A percentile compares a stretch with the other conserved stretches of the same genome.
phyloP scores from a whole-genome alignment of 2,888 invertebrate genomes.

The Aphrophora alni region DNA sequence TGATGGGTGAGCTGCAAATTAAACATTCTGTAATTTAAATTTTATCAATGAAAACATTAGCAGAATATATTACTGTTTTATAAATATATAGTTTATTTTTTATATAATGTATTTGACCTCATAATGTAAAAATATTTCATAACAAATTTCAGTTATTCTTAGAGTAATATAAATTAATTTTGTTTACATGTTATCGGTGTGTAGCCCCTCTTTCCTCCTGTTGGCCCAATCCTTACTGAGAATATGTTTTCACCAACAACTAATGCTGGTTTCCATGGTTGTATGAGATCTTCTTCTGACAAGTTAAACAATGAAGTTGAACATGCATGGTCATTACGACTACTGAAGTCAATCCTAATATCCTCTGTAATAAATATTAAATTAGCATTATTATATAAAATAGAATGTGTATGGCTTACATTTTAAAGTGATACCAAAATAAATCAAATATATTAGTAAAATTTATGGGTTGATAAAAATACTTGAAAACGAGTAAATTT shows the following conservation, averaged over 20 bases:
- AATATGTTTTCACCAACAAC: slow-evolving; percentile 70
- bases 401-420: not conserved
- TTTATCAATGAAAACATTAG: too few relatives aligned
- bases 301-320: slow-evolving; percentile 68
- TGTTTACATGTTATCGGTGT: slow-evolving; percentile 73
- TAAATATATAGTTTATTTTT: too few relatives aligned
- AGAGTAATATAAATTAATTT: not conserved
- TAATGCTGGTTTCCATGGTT: slow-evolving; percentile 73
- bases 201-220: slow-evolving; percentile 82
- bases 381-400: not conserved
- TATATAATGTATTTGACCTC: too few relatives aligned
- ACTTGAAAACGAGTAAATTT: too few relatives aligned
- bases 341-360: slow-evolving; percentile 79
- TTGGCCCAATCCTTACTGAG: slow-evolving; percentile 81
- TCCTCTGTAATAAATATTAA: slow-evolving; percentile 59
- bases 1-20: slow-evolving; percentile 67
- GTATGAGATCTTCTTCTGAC: slow-evolving; percentile 65
- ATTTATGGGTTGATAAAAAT: too few relatives aligned
- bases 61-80: too few relatives aligned
- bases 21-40: too few relatives aligned
- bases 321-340: slow-evolving; percentile 76
- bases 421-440: too few relatives aligned
- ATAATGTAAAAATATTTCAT: too few relatives aligned
- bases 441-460: too few relatives aligned
- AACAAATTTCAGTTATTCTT: too few relatives aligned